Base-by-base conservation (phyloP, 2,797 vertebrate species). In the Sebastes matsubarae region DNA sequence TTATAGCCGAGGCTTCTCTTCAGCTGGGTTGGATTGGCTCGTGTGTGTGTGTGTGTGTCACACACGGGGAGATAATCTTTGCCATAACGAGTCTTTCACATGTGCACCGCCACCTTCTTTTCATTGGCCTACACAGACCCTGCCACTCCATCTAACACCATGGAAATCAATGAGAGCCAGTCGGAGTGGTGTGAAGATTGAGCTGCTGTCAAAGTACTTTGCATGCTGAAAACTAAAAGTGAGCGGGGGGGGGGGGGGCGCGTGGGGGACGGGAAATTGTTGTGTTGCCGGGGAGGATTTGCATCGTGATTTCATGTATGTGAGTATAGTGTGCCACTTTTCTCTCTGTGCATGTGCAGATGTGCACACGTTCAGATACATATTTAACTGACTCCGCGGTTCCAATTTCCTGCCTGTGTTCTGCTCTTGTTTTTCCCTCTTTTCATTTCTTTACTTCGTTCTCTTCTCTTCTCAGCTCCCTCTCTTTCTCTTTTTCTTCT, bases 101-200 rank as follows among this genome's bases (percentile, higher is more conserved):
- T 75, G 76, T 76, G 81, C 82, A 74, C 59, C 29, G 30, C 29
- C 59, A 61, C 86, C 77, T 90, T 89, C 87, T 64, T 82, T 72
- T 90, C 79, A 90, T 87, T 86, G 88, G 90, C 77, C 88, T 64
- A 34, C 68, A 64, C 88, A 60, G 89, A 75, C 64, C 81, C 70
- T 71, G 84, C 55, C 74, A 34, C 87, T 91, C 83, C 81, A 84
- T 93, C 92, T 86, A 84, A 93, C 92, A 92, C 89, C 90, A 88
- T 94, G 92, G 83, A 91, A 93, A 93, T 95, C 94, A 91, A 94
- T 94, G 90, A 85, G 84, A 90, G 88, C 60, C 88, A 84, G 87
- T 90, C 60, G n/a, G 82, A 93, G 91, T 86, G 88, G 92, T 92
- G 92, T 94, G 91, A 92, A 92, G 87, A 93, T 90, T 85, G 84